These are phyloP conservation scores for Nemotelus pantherinus DNA, from an alignment of 2,888 invertebrate species.

Conservation along the genomic window DNA sequence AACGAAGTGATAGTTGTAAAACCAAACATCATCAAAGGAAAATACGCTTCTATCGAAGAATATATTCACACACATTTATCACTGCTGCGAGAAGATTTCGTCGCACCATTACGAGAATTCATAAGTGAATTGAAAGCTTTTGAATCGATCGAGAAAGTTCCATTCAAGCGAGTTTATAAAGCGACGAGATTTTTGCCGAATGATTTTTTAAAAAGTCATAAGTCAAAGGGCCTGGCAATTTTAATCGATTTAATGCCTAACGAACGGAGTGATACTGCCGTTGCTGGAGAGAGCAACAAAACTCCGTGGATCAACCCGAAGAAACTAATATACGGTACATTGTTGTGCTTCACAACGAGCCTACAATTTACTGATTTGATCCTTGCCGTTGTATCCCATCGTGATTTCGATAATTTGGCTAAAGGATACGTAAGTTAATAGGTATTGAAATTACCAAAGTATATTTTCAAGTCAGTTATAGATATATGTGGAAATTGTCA, in stretches of 20 bases:
- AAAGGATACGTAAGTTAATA: slow-evolving; percentile 68
- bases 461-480: slow-evolving; percentile 49
- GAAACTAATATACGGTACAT: slow-evolving; percentile 68
- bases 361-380: slow-evolving; percentile 75
- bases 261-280: background rate
- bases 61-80: slow-evolving; percentile 85
- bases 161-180: slow-evolving; percentile 52
- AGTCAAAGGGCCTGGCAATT: slow-evolving; percentile 56
- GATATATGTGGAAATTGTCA: slow-evolving; percentile 60
- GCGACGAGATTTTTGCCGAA: slow-evolving; percentile 58
- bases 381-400: slow-evolving; percentile 75
- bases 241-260: slow-evolving; percentile 56
- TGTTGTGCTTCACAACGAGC: slow-evolving; percentile 74
- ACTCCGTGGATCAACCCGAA: slow-evolving; percentile 42
- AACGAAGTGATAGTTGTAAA: slow-evolving; percentile 62
- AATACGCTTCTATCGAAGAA: slow-evolving; percentile 71
- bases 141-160: slow-evolving; percentile 43
- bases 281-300: background rate
- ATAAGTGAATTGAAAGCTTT: slow-evolving; percentile 52
- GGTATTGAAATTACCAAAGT: slow-evolving; percentile 43
- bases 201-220: slow-evolving; percentile 52
- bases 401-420: slow-evolving; percentile 66
- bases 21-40: slow-evolving; percentile 71
- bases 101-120: slow-evolving; percentile 73
- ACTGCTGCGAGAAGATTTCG: slow-evolving; percentile 81